Evolutionary conservation across 2,113 vertebrate genomes (phyloP), one percentile per base, ranked within the genome.

Genomic region (Pelvicachromis taeniatus): DNA sequence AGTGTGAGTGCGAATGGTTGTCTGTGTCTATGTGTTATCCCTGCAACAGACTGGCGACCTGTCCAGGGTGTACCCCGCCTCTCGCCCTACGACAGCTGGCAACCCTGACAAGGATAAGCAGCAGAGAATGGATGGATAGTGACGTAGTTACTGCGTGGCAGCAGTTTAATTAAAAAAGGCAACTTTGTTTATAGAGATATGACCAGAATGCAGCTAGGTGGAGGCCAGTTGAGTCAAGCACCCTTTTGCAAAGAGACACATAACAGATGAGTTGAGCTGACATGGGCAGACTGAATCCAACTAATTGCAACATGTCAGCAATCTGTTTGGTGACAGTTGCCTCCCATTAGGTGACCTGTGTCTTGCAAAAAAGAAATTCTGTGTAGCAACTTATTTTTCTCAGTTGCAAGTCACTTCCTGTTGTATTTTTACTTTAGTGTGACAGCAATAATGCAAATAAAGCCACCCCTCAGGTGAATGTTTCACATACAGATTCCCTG

Each of bases 181-280:
- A 70, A 6, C 21, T 38, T 40, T 1, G 35, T 21, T 40, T 65
- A 0, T 65, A 65, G 0, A 21, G 2, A 21, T 40, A 40, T 65
- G 35, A 65, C 33, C 19, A 6, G 0, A 38, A 0, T n/a, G 19
- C 33, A 63, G 0, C 7, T 14, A 5, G 35, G 19, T 65, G 33
- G 35, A 40, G 7, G 3, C 19, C 61, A 65, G n/a, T 65, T 40
- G 35, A 21, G 61, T 68, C 35, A 40, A 65, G 1, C 33, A n/a
- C 17, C 10, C 17, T 63, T 3, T 63, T 63, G 59, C 59, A 63
- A 63, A 68, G 61, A 68, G 11, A 68, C 35, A 38, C 2, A 0
- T 38, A 11, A 21, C 0, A 0, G 38, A 70, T 42, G 38, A 68
- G 0, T 42, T 42, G 63, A 23, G 38, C 63, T 42, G 7, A 26